Evolutionary conservation across 2,888 invertebrate species (phyloP).

Genomic region (Drosophila picticornis): DNA sequence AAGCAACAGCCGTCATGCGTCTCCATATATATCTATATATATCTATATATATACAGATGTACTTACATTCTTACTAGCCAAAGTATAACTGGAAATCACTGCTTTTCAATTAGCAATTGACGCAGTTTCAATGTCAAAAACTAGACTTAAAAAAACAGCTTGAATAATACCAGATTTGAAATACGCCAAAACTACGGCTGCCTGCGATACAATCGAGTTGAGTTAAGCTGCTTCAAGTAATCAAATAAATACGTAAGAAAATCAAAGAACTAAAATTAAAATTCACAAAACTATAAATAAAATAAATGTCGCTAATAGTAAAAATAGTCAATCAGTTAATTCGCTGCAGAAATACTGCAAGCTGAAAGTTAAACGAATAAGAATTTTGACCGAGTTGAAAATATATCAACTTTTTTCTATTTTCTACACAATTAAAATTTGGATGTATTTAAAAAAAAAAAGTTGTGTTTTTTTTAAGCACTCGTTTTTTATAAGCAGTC

Average conservation of each 20-base stretch:
- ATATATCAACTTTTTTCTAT: neutral
- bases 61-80: conserved; percentile 5
- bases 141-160: conserved; percentile 11
- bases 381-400: neutral
- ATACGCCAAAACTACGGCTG: conserved; percentile 11
- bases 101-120: conserved; percentile 66
- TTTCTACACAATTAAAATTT: neutral
- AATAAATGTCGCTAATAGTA: neutral
- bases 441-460: neutral
- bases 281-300: neutral
- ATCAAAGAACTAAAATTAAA: neutral
- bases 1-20: conserved; percentile 47
- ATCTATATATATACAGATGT: neutral
- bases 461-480: neutral
- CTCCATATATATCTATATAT: neutral
- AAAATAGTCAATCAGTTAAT: neutral
- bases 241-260: neutral
- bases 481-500: neutral
- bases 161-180: conserved; percentile 15
- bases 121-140: conserved; percentile 65
- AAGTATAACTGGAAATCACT: conserved; percentile 44
- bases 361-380: neutral
- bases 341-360: neutral
- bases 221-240: neutral
- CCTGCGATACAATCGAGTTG: neutral